Evolutionary conservation across 2,888 invertebrate species (phyloP).

Genomic region (Zele albiditarsus): DNA sequence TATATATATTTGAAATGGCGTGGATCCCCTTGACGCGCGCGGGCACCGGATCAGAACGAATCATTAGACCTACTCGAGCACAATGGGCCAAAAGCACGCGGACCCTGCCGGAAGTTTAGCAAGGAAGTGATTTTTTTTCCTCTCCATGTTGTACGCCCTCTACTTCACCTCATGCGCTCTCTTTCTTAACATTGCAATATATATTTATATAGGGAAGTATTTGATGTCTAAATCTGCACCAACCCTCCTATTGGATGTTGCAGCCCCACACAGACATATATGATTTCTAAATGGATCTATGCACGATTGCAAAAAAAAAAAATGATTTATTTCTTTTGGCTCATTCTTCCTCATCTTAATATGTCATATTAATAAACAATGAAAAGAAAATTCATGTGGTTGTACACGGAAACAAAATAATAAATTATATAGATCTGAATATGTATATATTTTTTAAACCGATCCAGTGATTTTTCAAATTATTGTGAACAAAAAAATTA

Average conservation of each 20-base stretch:
- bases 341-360: not conserved
- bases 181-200: constrained; percentile 23
- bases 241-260: not conserved
- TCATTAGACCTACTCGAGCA: constrained; percentile 66
- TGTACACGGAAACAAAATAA: no score
- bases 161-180: constrained; percentile 6
- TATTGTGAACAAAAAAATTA: no score
- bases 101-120: constrained; percentile 69
- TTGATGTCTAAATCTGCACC: constrained; percentile 64
- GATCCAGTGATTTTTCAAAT: no score
- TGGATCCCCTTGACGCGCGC: constrained; percentile 45
- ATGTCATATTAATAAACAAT: not conserved
- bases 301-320: not conserved
- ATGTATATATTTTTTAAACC: no score
- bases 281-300: not conserved
- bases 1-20: constrained; percentile 35
- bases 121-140: constrained; percentile 59
- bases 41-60: constrained; percentile 69
- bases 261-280: not conserved
- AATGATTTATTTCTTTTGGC: not conserved
- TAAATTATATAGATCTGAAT: no score
- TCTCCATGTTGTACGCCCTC: constrained; percentile 39
- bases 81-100: constrained; percentile 60
- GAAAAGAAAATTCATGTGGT: not conserved
- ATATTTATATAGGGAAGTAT: constrained; percentile 40